Evolutionary conservation across 2,797 vertebrate genomes (phyloP).

Genomic region (Melanotaenia nigrans): DNA sequence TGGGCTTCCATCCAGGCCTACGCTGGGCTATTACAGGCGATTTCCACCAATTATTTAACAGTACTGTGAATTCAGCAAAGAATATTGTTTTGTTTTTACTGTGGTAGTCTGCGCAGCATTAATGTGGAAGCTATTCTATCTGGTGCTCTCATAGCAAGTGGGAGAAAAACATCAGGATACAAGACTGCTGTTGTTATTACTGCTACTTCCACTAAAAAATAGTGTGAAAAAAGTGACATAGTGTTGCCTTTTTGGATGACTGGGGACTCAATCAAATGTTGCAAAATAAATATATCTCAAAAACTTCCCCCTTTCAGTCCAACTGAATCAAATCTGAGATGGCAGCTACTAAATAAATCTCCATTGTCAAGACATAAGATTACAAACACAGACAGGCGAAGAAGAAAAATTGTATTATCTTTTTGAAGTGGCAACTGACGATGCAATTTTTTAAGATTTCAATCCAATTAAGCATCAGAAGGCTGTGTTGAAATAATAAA

Average conservation of each 20-base stretch:
- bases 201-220: not conserved
- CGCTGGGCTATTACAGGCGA: conserved; percentile 16
- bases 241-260: not conserved
- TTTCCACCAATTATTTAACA: conserved; percentile 31
- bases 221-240: rapidly evolving
- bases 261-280: not conserved
- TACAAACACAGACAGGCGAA: not conserved
- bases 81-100: conserved; percentile 13
- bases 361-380: not conserved
- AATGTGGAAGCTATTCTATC: not conserved
- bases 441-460: not conserved
- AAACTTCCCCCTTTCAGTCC: rapidly evolving
- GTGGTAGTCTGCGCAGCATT: not conserved
- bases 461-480: not conserved
- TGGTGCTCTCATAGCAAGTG: not conserved
- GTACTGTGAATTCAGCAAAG: not conserved
- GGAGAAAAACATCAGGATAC: not conserved
- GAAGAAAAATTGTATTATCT: not conserved
- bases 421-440: not conserved
- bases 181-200: not conserved
- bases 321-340: not conserved
- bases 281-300: not conserved
- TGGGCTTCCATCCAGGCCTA: conserved; percentile 38
- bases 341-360: not conserved
- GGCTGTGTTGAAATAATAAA: no score